Percentiles rank a stretch among this genome's conserved stretches.
Evolutionary conservation across 2,113 vertebrate species (phyloP).

Genomic region (Percina caprodes): DNA sequence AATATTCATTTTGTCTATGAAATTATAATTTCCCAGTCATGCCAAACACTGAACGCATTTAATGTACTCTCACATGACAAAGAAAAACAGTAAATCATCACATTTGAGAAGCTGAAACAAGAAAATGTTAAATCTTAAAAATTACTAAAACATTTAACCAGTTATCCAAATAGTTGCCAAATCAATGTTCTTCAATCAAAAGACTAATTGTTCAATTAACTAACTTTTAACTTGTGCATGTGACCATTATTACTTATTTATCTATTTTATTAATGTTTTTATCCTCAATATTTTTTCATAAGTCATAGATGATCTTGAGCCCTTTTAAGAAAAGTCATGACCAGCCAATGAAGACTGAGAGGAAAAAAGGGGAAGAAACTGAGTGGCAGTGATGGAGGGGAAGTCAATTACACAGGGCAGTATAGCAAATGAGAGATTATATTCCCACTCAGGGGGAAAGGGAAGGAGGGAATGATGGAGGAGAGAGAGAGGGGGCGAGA

Average conservation of each 20-base stretch:
- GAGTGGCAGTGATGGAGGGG: not conserved
- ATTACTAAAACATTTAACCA: not conserved
- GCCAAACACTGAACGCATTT: not conserved
- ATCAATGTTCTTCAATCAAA: not conserved
- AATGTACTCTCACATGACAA: not conserved
- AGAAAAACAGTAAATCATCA: not conserved
- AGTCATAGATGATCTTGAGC: not conserved
- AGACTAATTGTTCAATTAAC: not conserved
- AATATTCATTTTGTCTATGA: not conserved
- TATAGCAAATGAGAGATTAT: constrained; percentile 61
- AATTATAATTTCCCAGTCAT: not conserved
- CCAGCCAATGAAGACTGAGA: constrained; percentile 8
- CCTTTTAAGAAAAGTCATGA: not conserved
- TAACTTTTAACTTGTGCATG: not conserved
- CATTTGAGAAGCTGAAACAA: not conserved
- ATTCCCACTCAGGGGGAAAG: constrained; percentile 42
- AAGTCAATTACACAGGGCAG: constrained; percentile 58
- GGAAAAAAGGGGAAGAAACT: not conserved
- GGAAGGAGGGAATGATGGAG: constrained; percentile 31
- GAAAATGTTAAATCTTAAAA: not conserved
- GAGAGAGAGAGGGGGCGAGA: constrained; percentile 9
- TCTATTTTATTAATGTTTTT: not conserved
- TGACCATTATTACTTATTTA: not conserved
- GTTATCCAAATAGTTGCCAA: not conserved
- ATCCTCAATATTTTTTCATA: not conserved